Conservation (phyloP, 1,140 invertebrate species). For the Pseudomyrmex sp. region DNA sequence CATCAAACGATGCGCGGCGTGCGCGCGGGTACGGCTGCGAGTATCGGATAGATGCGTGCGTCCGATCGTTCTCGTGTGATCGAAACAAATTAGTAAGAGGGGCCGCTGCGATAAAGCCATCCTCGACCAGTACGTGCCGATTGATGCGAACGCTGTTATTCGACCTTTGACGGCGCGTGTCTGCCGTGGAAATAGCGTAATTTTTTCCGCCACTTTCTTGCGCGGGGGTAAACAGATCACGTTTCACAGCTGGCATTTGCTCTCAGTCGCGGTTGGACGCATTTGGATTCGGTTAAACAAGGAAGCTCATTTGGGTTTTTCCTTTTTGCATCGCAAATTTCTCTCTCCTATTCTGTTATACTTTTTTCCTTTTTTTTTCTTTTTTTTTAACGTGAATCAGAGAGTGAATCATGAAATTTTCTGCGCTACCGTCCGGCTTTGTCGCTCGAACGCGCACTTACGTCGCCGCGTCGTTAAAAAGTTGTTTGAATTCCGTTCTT, state of each 20-base stretch:
- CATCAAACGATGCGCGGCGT: constrained; percentile 35
- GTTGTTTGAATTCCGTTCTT: constrained; percentile 8
- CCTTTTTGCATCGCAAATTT: background rate
- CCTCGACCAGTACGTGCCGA: constrained; percentile 24
- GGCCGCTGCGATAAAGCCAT: constrained; percentile 43
- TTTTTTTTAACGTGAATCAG: background rate
- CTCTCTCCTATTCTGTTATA: background rate
- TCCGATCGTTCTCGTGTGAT: background rate
- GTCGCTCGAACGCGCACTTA: constrained; percentile 6
- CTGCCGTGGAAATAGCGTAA: constrained; percentile 51
- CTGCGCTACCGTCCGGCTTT: background rate
- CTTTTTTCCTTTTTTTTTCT: background rate
- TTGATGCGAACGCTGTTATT: constrained; percentile 47
- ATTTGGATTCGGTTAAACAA: constrained; percentile 53
- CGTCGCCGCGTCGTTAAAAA: background rate
- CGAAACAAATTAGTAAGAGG: constrained; percentile 48
- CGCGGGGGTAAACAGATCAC: constrained; percentile 57
- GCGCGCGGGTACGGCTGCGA: background rate
- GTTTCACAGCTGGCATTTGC: constrained; percentile 52
- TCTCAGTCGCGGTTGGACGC: constrained; percentile 25
- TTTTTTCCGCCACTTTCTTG: constrained; percentile 62
- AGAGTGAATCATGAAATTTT: constrained; percentile 26
- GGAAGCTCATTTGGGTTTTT: constrained; percentile 21
- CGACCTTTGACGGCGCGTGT: constrained; percentile 49
- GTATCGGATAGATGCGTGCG: background rate